Base-by-base conservation (phyloP, 2,888 invertebrate genomes). In the Harpalus rufipes region DNA sequence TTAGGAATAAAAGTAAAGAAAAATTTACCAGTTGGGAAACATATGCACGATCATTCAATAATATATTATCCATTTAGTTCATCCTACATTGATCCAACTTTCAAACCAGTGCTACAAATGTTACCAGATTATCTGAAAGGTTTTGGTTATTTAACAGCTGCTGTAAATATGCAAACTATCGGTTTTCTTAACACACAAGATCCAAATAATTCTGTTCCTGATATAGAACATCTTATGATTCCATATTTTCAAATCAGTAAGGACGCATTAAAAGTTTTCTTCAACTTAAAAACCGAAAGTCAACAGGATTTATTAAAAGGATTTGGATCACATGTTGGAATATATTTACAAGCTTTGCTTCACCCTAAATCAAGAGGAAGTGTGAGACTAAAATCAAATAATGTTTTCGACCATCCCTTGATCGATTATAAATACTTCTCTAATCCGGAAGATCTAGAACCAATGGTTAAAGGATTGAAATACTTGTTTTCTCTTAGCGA, bases 351-450 rank as follows among this genome's bases (percentile, higher is more conserved):
- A 41, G 85, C 88, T 5, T 78, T 89, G 6, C 79, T 89, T 2
- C 88, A 88, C 81, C 89, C 89, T 21, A 88, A 89, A 86, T 88
- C 89, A 6, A 39, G 81, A 10, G 90, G 90, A 16, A 85, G 81
- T 0, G 86, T 90, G 5, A 87, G 86, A 32, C 84, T 90, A 32
- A 93, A 92, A 87, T 94, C 94, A 61, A 93, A 91, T 8, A 93
- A 96, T 91, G 96, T 96, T 0, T 92, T 93, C 78, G 93, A 94
- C 32, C 93, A 94, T 87, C 96, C 97, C 0, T 91, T 93, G 10
- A 93, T 97, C 88, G 94, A 95, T 87, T 95, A 96, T 0, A 96
- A 97, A 88, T 97, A 97, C 89, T 92, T 96, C 86, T 92, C 92
- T 0, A 92, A 95, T 87, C 92, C 92, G 1, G 89, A 93, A 25